Evolutionary conservation across 1,140 invertebrate genomes (phyloP).

Genomic region (Vanessa tameamea): DNA sequence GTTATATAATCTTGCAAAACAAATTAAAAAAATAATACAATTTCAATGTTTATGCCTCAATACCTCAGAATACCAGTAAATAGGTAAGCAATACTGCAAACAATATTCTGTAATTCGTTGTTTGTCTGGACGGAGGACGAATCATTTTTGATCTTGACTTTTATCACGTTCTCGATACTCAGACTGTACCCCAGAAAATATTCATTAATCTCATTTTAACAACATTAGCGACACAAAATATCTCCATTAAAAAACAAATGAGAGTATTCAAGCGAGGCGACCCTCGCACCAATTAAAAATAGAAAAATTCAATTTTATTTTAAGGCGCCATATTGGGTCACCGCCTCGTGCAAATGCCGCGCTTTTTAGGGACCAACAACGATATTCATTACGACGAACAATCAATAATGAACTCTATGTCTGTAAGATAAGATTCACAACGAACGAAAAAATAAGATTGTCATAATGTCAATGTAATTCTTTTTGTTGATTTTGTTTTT

Average conservation of each 20-base stretch:
- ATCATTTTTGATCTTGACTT: not conserved
- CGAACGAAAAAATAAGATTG: slow-evolving; percentile 23
- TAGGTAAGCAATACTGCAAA: no score
- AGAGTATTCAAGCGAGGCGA: slow-evolving; percentile 44
- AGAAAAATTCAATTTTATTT: slow-evolving; percentile 71
- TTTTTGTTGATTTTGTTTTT: slow-evolving; percentile 73
- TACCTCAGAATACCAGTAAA: no score
- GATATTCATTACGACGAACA: slow-evolving; percentile 5
- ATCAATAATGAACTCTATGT: slow-evolving; percentile 38
- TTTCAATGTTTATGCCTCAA: no score
- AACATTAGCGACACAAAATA: slow-evolving; percentile 44
- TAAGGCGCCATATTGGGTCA: slow-evolving; percentile 67
- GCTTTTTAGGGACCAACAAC: slow-evolving; percentile 51
- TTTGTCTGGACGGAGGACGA: not conserved
- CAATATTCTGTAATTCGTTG: no score
- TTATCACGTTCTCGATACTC: not conserved
- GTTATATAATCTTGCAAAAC: no score
- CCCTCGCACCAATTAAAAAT: slow-evolving; percentile 71
- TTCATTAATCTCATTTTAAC: slow-evolving; percentile 45
- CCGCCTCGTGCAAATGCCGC: slow-evolving; percentile 76
- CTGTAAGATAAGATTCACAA: slow-evolving; percentile 10
- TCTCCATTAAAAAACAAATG: slow-evolving; percentile 46
- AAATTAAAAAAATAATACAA: no score
- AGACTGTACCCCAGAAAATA: slow-evolving; percentile 19
- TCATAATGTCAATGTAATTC: slow-evolving; percentile 53